These are phyloP conservation scores for Cryptops parisi DNA, from an alignment of 2,888 invertebrate genomes.

Conservation along the genomic window DNA sequence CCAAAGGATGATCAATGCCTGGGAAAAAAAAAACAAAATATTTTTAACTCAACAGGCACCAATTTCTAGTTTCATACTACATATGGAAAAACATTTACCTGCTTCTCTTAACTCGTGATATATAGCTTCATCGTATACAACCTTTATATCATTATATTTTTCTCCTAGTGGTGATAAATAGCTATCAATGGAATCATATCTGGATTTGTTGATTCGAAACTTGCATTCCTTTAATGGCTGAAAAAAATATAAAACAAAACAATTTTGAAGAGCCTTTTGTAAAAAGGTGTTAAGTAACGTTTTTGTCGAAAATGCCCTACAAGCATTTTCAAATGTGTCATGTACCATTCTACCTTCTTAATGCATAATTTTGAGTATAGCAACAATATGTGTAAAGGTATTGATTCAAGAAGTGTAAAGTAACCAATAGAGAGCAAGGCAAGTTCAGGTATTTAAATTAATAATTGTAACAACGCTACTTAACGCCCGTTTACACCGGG, in stretches of 20 bases:
- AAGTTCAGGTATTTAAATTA: too few relatives aligned
- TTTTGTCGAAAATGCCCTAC: too few relatives aligned
- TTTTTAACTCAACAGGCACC: not conserved
- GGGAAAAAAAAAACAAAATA: constrained; percentile 14
- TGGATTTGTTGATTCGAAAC: constrained; percentile 74
- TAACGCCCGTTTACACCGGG: too few relatives aligned
- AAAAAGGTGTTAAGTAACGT: too few relatives aligned
- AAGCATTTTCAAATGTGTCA: too few relatives aligned
- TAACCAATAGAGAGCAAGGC: not conserved
- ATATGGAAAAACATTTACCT: constrained; percentile 30
- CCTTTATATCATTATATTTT: constrained; percentile 83
- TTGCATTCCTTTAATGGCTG: constrained; percentile 50
- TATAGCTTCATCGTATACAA: constrained; percentile 69
- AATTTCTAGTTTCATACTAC: not conserved
- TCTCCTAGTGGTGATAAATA: constrained; percentile 82
- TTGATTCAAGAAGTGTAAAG: too few relatives aligned
- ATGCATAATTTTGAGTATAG: too few relatives aligned
- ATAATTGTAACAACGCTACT: too few relatives aligned
- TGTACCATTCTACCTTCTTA: too few relatives aligned
- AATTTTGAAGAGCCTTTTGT: too few relatives aligned
- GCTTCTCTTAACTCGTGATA: constrained; percentile 68
- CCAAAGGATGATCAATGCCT: constrained; percentile 78
- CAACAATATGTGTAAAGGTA: not conserved
- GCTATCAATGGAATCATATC: constrained; percentile 95
- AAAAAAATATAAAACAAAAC: constrained; percentile 15